Conservation (phyloP, 2,888 invertebrate genomes). For the Pimpla rufipes region DNA sequence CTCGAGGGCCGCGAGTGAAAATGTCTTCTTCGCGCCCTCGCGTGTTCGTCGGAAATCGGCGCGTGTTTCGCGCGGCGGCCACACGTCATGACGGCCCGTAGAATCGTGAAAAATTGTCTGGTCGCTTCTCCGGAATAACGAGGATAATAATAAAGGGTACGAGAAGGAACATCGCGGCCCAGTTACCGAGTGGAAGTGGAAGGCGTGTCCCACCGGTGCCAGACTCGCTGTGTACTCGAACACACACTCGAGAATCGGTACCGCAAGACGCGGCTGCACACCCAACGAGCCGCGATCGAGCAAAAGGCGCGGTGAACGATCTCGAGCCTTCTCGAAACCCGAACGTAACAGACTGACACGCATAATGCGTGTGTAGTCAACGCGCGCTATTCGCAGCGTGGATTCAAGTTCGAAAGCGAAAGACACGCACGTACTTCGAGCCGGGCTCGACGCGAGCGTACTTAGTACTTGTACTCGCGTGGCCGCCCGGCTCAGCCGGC, state of each 20-base stretch:
- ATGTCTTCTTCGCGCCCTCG: not conserved
- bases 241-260: no score
- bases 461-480: constrained; percentile 2
- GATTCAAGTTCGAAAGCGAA: constrained; percentile 42
- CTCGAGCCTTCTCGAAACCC: constrained; percentile 29
- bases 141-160: constrained; percentile 9
- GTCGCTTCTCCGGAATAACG: constrained; percentile 2
- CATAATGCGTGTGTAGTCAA: not conserved
- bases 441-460: not conserved
- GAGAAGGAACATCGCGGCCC: constrained; percentile 35
- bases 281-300: not conserved
- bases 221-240: no score
- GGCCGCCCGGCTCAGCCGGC: not conserved
- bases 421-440: constrained; percentile 15
- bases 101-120: constrained; percentile 16
- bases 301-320: constrained; percentile 24
- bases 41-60: not conserved
- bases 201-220: constrained; percentile 32
- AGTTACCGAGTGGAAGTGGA: constrained; percentile 35
- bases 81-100: not conserved
- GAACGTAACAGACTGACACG: constrained; percentile 26
- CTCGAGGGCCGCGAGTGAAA: constrained; percentile 11
- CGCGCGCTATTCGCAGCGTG: not conserved
- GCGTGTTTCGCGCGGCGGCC: not conserved
- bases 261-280: no score